Conservation (phyloP, 2,113 vertebrate species). For the Ageneiosus marmoratus region DNA sequence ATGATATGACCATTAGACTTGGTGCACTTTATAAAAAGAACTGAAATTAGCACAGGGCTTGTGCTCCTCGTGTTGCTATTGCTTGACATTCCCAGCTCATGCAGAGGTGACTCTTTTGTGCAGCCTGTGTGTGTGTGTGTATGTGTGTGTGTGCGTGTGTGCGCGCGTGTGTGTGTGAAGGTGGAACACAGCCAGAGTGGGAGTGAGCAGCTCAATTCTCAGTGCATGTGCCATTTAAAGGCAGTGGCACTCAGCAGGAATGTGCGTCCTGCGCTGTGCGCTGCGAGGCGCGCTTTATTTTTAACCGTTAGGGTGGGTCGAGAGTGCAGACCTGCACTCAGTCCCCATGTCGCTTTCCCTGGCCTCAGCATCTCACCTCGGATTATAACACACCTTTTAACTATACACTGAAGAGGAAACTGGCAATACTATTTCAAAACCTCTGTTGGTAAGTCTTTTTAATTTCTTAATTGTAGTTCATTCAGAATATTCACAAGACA, state of each 20-base stretch:
- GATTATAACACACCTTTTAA: constrained; percentile 58
- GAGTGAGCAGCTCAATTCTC: constrained; percentile 37
- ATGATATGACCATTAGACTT: neutral
- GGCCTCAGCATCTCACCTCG: constrained; percentile 51
- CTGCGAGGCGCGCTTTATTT: constrained; percentile 74
- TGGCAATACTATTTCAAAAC: neutral
- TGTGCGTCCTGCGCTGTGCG: constrained; percentile 67
- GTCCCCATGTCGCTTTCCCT: constrained; percentile 52
- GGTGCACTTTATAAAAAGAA: neutral
- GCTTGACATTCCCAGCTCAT: neutral
- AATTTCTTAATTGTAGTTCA: neutral
- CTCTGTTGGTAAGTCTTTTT: constrained; percentile 4
- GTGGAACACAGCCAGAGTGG: constrained; percentile 40
- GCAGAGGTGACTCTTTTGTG: constrained; percentile 12
- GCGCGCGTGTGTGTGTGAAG: constrained; percentile 59
- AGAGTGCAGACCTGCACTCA: constrained; percentile 57
- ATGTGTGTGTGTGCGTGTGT: constrained; percentile 52
- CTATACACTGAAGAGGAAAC: neutral
- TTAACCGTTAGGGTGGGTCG: constrained; percentile 77
- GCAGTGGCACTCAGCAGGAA: constrained; percentile 71
- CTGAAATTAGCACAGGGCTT: neutral
- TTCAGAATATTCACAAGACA: neutral
- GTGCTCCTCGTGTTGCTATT: neutral
- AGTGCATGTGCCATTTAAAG: constrained; percentile 76
- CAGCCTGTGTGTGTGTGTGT: constrained; percentile 44